A percentile compares a stretch with the other conserved stretches of the same genome.
Conservation (phyloP, 1,140 invertebrate species). For the Bicyclus anynana region DNA sequence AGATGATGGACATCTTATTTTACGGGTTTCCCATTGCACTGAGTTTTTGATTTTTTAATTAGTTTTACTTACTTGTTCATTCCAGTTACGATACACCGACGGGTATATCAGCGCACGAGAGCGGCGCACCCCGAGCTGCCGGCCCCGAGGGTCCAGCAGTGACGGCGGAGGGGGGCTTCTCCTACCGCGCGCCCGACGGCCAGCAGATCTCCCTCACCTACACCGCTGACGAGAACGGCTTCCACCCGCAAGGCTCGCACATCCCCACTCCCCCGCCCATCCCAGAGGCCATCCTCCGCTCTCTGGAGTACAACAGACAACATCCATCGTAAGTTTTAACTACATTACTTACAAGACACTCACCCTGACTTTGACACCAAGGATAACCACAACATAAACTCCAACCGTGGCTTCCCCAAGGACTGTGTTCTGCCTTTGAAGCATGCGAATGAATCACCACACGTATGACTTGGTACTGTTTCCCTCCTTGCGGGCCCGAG, state of each 20-base stretch:
- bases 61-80: no score
- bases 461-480: no score
- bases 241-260: conserved; percentile 84
- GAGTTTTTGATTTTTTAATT: no score
- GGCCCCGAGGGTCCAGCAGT: conserved; percentile 80
- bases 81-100: conserved; percentile 79
- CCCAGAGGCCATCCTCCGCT: conserved; percentile 75
- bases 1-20: no score
- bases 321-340: conserved; percentile 54
- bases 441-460: no score
- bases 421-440: no score
- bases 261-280: conserved; percentile 89
- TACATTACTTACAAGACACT: background rate
- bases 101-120: conserved; percentile 83
- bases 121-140: conserved; percentile 80
- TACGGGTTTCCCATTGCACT: no score
- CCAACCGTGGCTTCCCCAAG: no score
- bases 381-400: no score
- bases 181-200: conserved; percentile 86
- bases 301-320: conserved; percentile 57
- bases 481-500: no score
- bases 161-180: conserved; percentile 82
- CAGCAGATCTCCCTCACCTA: conserved; percentile 83
- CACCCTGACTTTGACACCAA: no score
- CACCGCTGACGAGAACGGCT: conserved; percentile 88